Base-by-base conservation (phyloP, 2,888 invertebrate species). In the Hedya salicella region DNA sequence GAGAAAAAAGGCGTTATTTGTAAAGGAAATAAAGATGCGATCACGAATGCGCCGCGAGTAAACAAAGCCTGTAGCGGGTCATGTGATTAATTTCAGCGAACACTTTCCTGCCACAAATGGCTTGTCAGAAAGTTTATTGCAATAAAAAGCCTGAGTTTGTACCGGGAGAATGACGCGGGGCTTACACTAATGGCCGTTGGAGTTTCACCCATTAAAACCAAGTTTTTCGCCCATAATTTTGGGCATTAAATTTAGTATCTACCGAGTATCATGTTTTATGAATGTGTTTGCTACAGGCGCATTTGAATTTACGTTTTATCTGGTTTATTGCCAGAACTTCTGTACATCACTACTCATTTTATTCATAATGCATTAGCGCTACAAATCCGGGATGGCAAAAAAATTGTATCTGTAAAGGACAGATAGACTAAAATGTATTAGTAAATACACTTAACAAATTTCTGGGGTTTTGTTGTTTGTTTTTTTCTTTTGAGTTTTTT, bases 71-170 rank as follows among this genome's bases (percentile, higher is more conserved):
- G 80, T 82, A 82, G 78, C 78, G 81, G 83, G 80, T 81, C 81
- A 83, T 82, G 82, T 87, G 86, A 89, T 89, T 89, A 87, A 88
- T 89, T 86, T 83, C 75, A 82, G 80, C 80, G 83, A 85, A 88
- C 86, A 87, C 86, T 88, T 83, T 81, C 81, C 82, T 81, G 79
- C 81, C 87, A 85, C 86, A 89, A 89, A 89, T 86, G 86, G 87
- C 83, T 85, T 87, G 87, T 88, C 89, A 89, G 83, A 86, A 88
- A 89, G 85, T 89, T 90, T 88, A 88, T 88, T 87, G 88, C 89
- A 85, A 87, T 87, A 89, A 90, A 89, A 89, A 88, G 83, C 83
- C 78, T 75, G 82, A 84, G 81, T 86, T 84, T 82, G 83, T 84
- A 81, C 81, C 80, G 78, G 76, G 80, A 83, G 83, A 85, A 88